phyloP scores from a whole-genome alignment of 2,888 invertebrate genomes.

The Harpalus rubripes region DNA sequence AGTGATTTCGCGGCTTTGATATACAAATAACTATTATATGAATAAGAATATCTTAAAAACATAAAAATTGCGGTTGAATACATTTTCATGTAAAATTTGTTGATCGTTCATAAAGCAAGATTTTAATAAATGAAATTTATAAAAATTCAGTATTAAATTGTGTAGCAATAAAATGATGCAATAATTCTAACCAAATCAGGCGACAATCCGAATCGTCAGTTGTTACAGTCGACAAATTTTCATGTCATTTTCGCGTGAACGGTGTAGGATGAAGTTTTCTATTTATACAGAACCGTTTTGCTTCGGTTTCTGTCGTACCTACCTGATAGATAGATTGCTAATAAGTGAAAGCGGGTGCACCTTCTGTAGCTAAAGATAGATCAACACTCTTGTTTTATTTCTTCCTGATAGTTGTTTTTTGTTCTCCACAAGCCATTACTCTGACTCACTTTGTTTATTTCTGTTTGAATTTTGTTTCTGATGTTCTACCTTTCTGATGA shows the following conservation, averaged over 20 bases:
- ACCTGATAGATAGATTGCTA: slow-evolving; percentile 41
- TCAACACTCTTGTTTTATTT: slow-evolving; percentile 50
- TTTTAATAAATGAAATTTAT: too few relatives aligned
- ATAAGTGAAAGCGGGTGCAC: slow-evolving; percentile 52
- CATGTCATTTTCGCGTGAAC: neutral
- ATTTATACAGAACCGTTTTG: slow-evolving; percentile 42
- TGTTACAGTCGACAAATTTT: slow-evolving; percentile 25
- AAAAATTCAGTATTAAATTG: too few relatives aligned
- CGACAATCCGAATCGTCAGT: neutral
- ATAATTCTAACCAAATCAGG: too few relatives aligned
- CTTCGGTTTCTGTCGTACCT: slow-evolving; percentile 31
- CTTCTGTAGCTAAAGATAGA: slow-evolving; percentile 50
- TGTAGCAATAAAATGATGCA: too few relatives aligned
- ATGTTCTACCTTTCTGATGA: slow-evolving; percentile 14
- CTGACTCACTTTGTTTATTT: slow-evolving; percentile 22
- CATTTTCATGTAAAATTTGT: too few relatives aligned
- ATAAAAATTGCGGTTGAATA: too few relatives aligned
- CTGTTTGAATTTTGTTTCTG: slow-evolving; percentile 1
- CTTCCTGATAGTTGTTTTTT: slow-evolving; percentile 54
- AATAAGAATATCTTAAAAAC: too few relatives aligned
- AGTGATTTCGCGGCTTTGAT: too few relatives aligned
- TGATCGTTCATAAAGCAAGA: too few relatives aligned
- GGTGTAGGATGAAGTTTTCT: slow-evolving; percentile 1
- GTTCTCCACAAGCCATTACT: slow-evolving; percentile 24
- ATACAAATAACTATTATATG: too few relatives aligned